phyloP scores from a whole-genome alignment of 2,888 invertebrate genomes.

The Phortica magna region DNA sequence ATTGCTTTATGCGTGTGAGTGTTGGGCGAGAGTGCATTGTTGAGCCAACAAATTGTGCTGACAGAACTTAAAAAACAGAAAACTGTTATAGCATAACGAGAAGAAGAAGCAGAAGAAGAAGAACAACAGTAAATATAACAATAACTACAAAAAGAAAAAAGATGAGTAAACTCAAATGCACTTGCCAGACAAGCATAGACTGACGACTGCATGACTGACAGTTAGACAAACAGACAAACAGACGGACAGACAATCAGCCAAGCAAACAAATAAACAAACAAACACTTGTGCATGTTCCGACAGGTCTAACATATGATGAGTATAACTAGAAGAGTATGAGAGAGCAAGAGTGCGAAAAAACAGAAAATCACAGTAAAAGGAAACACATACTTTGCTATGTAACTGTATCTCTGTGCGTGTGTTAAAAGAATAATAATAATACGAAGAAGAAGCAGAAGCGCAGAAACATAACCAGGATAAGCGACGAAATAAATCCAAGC shows the following conservation, averaged over 20 bases:
- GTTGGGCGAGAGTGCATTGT: constrained; percentile 30
- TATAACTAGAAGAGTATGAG: not conserved
- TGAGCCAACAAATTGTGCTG: constrained; percentile 22
- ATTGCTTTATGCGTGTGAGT: constrained; percentile 16
- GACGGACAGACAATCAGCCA: not conserved
- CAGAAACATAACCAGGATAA: constrained; percentile 20
- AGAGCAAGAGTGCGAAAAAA: not conserved
- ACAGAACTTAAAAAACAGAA: constrained; percentile 40
- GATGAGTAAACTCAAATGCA: constrained; percentile 37
- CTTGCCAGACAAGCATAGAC: not conserved
- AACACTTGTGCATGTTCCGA: constrained; percentile 10
- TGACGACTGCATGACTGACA: not conserved
- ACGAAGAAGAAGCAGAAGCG: constrained; percentile 4
- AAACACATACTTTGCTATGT: constrained; percentile 43
- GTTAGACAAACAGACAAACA: constrained; percentile 1
- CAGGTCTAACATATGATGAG: not conserved
- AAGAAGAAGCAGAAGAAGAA: constrained; percentile 46
- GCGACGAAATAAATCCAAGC: constrained; percentile 26
- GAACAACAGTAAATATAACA: constrained; percentile 47
- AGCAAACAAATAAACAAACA: not conserved
- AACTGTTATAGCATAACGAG: constrained; percentile 39
- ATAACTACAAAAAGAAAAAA: constrained; percentile 45
- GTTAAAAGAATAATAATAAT: not conserved
- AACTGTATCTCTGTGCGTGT: constrained; percentile 45
- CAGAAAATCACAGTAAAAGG: not conserved